phyloP scores from a whole-genome alignment of 2,797 vertebrate genomes.

The Myripristis murdjan region DNA sequence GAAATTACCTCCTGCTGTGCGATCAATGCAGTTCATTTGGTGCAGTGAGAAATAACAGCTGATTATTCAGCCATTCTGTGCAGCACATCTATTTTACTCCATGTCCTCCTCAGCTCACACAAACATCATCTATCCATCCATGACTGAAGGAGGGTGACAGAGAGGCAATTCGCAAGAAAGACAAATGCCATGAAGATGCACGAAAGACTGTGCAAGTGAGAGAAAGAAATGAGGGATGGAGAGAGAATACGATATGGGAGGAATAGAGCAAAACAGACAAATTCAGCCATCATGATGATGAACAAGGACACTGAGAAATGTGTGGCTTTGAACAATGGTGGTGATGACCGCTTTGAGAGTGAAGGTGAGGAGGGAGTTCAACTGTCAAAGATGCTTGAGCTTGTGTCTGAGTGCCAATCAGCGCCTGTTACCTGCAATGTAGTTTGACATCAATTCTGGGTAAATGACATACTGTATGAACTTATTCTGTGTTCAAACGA shows the following conservation, averaged over 20 bases:
- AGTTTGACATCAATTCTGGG: too few relatives aligned
- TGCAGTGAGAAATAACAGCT: conserved; percentile 81
- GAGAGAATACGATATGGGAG: background rate
- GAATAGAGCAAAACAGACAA: background rate
- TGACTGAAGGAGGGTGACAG: conserved; percentile 3
- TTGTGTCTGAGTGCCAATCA: too few relatives aligned
- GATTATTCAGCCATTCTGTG: conserved; percentile 82
- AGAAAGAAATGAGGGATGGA: background rate
- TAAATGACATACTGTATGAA: too few relatives aligned
- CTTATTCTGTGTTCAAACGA: too few relatives aligned
- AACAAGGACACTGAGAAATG: background rate
- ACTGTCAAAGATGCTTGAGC: background rate
- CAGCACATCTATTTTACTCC: conserved; percentile 68
- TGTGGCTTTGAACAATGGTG: too few relatives aligned
- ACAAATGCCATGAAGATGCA: conserved; percentile 9
- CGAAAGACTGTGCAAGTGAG: background rate
- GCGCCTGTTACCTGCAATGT: too few relatives aligned
- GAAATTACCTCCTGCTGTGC: conserved; percentile 79
- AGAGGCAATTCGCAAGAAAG: conserved; percentile 25
- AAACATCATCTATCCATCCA: conserved; percentile 58
- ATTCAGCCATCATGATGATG: background rate
- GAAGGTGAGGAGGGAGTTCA: too few relatives aligned
- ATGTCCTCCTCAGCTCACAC: conserved; percentile 21
- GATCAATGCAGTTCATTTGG: conserved; percentile 84
- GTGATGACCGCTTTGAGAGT: too few relatives aligned